Conservation (phyloP, 2,888 invertebrate species). For the Stenolophus ochropezus region DNA sequence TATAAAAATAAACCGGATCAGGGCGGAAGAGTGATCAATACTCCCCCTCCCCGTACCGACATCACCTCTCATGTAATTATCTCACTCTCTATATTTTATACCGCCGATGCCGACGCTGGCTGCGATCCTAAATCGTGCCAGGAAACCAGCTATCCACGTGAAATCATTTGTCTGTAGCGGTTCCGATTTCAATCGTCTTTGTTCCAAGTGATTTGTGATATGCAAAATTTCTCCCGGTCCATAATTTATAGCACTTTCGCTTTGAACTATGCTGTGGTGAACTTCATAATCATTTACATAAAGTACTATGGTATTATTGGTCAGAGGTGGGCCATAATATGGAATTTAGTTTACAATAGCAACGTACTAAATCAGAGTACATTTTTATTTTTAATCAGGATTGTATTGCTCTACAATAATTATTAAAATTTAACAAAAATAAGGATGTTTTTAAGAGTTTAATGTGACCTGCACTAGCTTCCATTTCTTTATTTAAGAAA, state of each 20-base stretch:
- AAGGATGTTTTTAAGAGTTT: too few species aligned
- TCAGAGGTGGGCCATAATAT: background rate
- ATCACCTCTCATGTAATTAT: constrained; percentile 36
- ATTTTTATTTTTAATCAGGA: too few species aligned
- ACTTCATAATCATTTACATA: background rate
- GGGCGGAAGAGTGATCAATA: constrained; percentile 44
- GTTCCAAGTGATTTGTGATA: constrained; percentile 27
- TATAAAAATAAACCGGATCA: constrained; percentile 52
- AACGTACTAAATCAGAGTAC: too few species aligned
- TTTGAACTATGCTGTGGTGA: background rate
- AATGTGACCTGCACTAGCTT: too few species aligned
- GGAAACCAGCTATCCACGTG: background rate
- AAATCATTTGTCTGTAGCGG: constrained; percentile 47
- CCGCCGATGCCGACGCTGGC: background rate
- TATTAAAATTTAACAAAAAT: too few species aligned
- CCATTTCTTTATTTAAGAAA: too few species aligned
- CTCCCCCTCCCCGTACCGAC: constrained; percentile 7
- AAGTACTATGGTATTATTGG: background rate
- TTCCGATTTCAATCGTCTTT: constrained; percentile 45
- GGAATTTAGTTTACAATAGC: too few species aligned
- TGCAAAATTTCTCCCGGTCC: constrained; percentile 10
- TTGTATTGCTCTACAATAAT: too few species aligned
- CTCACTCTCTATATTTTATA: constrained; percentile 39
- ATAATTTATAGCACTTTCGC: background rate
- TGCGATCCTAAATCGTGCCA: constrained; percentile 19